phyloP scores from a whole-genome alignment of 2,797 vertebrate species.

The Cuculus canorus region DNA sequence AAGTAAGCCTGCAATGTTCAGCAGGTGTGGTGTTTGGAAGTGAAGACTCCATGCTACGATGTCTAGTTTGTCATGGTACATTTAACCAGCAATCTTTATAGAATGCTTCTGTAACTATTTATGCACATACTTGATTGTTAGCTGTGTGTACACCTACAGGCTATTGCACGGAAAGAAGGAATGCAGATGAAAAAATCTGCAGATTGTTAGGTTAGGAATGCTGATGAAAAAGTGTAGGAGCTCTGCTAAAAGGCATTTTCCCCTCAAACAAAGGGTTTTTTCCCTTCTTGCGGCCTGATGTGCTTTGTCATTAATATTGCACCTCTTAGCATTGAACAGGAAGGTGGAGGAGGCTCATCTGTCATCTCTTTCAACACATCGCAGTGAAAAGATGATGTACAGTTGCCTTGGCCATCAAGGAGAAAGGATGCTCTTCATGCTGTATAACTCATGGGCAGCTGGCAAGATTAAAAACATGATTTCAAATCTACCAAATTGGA shows the following conservation, averaged over 20 bases:
- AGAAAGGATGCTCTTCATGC: not conserved
- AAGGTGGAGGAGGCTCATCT: conserved; percentile 21
- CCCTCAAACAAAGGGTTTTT: not conserved
- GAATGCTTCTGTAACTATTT: not conserved
- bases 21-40: not conserved
- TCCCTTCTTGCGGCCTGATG: not conserved
- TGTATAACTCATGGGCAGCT: conserved; percentile 6
- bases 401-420: conserved; percentile 2
- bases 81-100: not conserved
- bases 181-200: not conserved
- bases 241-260: not conserved
- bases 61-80: conserved; percentile 24
- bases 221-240: not conserved
- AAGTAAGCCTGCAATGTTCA: not conserved
- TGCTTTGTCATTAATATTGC: conserved; percentile 8
- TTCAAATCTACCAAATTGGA: conserved; percentile 12
- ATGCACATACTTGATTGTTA: not conserved
- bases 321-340: not conserved
- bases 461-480: conserved; percentile 46
- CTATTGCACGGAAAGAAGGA: not conserved
- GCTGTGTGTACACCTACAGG: not conserved
- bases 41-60: not conserved
- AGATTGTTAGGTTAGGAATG: not conserved
- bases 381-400: not conserved
- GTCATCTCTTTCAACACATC: not conserved